phyloP scores from a whole-genome alignment of 2,113 vertebrate genomes.

The Eolophus roseicapilla region DNA sequence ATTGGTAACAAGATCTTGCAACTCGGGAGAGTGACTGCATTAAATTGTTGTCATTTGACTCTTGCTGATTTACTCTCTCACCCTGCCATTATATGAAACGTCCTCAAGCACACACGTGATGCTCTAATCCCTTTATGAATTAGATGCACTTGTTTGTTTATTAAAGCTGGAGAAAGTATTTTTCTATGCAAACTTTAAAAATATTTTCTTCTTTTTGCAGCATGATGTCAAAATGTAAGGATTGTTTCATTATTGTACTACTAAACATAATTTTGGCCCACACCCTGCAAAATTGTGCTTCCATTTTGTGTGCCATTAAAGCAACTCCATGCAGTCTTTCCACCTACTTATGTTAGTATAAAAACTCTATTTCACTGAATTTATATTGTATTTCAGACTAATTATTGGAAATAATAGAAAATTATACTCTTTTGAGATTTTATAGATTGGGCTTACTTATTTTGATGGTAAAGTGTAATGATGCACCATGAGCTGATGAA shows the following conservation, averaged over 20 bases:
- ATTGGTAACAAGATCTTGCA: constrained; percentile 13
- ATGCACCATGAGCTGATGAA: constrained; percentile 11
- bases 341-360: constrained; percentile 37
- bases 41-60: background rate
- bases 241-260: background rate
- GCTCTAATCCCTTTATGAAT: background rate
- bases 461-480: background rate
- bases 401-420: background rate
- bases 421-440: background rate
- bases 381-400: constrained; percentile 34
- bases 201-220: background rate
- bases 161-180: background rate
- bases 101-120: background rate
- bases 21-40: background rate
- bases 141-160: background rate
- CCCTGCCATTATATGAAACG: background rate
- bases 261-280: background rate
- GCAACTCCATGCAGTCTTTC: constrained; percentile 21
- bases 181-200: background rate
- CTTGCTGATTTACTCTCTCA: background rate
- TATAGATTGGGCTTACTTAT: background rate
- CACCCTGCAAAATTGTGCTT: background rate
- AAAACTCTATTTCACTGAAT: background rate
- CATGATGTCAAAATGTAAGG: background rate
- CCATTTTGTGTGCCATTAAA: constrained; percentile 51